Percentiles rank a stretch among this genome's conserved stretches.
phyloP scores from a whole-genome alignment of 2,888 invertebrate genomes.

The Formica aserva region DNA sequence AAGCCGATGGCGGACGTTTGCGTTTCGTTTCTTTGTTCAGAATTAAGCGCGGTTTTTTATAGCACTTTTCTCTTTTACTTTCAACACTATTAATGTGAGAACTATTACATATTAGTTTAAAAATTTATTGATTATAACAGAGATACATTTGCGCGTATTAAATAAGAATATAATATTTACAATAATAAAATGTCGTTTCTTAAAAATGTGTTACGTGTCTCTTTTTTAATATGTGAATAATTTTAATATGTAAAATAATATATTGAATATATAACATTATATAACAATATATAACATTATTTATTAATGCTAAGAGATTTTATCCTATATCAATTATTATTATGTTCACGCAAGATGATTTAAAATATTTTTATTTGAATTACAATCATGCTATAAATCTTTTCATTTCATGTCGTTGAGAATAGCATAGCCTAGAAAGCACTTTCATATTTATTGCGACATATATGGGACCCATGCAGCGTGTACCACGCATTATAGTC shows the following conservation, averaged over 20 bases:
- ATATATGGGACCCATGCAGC: constrained; percentile 6
- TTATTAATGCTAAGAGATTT: neutral
- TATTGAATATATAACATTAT: too few relatives aligned
- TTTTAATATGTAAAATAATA: neutral
- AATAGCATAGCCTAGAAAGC: neutral
- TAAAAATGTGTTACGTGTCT: neutral
- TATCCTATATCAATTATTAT: neutral
- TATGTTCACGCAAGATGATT: neutral
- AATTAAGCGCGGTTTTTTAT: constrained; percentile 16
- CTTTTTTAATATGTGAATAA: constrained; percentile 2
- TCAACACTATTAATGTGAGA: neutral
- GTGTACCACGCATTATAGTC: constrained; percentile 20
- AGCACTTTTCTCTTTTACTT: neutral
- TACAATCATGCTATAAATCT: constrained; percentile 1
- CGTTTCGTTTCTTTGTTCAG: constrained; percentile 14
- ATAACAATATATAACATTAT: neutral
- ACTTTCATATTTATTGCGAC: constrained; percentile 33
- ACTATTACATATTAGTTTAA: neutral
- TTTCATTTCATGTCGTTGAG: constrained; percentile 1
- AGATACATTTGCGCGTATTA: neutral
- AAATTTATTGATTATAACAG: neutral
- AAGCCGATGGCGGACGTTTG: constrained; percentile 20
- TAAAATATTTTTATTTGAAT: neutral
- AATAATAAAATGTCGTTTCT: too few relatives aligned
- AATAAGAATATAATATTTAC: too few relatives aligned